A percentile compares a stretch with the other conserved stretches of the same genome.
phyloP scores from a whole-genome alignment of 2,797 vertebrate species.

The Luscinia megarhynchos region DNA sequence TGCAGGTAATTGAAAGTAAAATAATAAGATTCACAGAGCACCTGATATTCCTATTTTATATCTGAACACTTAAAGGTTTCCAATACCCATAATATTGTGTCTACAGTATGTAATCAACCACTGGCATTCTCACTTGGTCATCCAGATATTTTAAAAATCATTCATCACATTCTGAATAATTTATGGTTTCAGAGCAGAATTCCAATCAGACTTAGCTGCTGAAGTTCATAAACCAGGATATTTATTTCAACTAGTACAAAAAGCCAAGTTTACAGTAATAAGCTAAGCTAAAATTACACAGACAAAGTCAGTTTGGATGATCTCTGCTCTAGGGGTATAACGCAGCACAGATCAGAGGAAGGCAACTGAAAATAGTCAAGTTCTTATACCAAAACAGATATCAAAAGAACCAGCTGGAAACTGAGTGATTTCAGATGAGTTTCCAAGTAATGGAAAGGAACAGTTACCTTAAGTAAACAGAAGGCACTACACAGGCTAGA shows the following conservation, averaged over 20 bases:
- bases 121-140: neutral
- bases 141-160: constrained; percentile 17
- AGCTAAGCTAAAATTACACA: neutral
- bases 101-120: constrained; percentile 22
- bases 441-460: neutral
- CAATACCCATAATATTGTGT: neutral
- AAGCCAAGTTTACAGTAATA: neutral
- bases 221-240: neutral
- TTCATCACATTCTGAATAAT: constrained; percentile 16
- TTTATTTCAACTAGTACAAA: neutral
- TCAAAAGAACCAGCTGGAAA: neutral
- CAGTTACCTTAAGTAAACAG: neutral
- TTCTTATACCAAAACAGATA: neutral
- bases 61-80: neutral
- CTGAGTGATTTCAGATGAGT: neutral
- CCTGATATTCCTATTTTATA: constrained; percentile 30
- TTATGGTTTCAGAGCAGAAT: constrained; percentile 1
- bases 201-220: neutral
- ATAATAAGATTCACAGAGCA: neutral
- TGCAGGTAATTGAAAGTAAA: constrained; percentile 47
- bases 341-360: neutral
- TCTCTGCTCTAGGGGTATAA: neutral
- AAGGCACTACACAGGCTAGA: neutral
- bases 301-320: neutral
- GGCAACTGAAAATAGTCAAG: neutral